Evolutionary conservation across 2,797 vertebrate species (phyloP).

Genomic region (Epinephelus coioides): DNA sequence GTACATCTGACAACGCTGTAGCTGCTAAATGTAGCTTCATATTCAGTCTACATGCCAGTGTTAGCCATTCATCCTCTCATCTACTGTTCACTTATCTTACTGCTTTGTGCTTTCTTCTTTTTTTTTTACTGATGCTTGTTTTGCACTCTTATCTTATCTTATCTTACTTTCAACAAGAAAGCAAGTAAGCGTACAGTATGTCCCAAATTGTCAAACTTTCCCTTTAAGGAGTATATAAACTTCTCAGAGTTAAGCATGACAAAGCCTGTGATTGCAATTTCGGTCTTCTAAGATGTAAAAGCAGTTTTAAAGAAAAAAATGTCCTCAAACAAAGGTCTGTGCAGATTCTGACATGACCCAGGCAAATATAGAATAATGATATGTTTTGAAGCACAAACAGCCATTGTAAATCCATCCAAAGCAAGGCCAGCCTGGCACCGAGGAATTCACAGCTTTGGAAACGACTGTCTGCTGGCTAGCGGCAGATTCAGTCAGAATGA

Average conservation of each 20-base stretch:
- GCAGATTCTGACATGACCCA: constrained; percentile 59
- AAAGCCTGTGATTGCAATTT: constrained; percentile 54
- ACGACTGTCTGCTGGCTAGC: constrained; percentile 43
- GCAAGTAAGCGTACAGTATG: background rate
- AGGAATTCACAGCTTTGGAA: constrained; percentile 78
- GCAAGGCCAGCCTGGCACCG: constrained; percentile 63
- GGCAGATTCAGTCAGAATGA: constrained; percentile 56
- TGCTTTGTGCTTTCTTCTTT: no score
- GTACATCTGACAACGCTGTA: no score
- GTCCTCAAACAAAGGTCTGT: constrained; percentile 61
- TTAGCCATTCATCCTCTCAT: background rate
- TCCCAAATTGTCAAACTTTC: constrained; percentile 1
- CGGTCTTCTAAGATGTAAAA: constrained; percentile 40
- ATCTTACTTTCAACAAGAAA: background rate
- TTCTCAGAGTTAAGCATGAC: constrained; percentile 34
- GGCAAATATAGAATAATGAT: constrained; percentile 82
- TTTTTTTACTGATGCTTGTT: no score
- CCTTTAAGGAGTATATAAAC: constrained; percentile 4
- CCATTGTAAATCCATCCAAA: constrained; percentile 72
- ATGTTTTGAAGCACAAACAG: constrained; percentile 77
- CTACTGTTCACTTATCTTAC: no score
- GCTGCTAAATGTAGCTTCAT: background rate
- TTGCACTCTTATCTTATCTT: no score
- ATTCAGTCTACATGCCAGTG: background rate
- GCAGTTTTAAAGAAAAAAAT: constrained; percentile 10